Base-by-base conservation (phyloP, 2,797 vertebrate species). In the Chaetophractus vellerosus region DNA sequence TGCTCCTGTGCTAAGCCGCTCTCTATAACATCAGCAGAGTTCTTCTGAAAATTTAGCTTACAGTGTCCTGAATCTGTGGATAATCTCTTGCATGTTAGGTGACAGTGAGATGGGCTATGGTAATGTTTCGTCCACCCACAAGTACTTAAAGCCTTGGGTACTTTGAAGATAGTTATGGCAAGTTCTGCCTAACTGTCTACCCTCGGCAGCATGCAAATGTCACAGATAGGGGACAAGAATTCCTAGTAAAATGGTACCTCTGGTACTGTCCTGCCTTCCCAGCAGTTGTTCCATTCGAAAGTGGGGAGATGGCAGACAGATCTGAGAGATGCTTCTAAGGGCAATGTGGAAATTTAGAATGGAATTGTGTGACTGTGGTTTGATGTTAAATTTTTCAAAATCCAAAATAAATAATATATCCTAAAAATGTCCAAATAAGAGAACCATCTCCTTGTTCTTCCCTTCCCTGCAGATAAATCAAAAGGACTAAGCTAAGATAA, bases 401-500 rank as follows among this genome's bases (percentile, higher is more conserved):
- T 4, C 59, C 10, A 86, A 64, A 91, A 86, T 45, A 41, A 71
- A 59, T 71, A 52, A 45, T 91, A 79, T 38, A 55, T 5, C 1
- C n/a, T 31, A 9, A 85, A 96, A 83, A 59, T 82, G 24, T 82
- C 15, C 21, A 94, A 92, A 78, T 91, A 76, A 33, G 21, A 57
- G 6, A 55, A 72, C 1, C 2, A n/a, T 76, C 59, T 48, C 15
- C 15, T 79, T 26, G 1, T 50, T 66, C 18, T 19, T 41, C 66
- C 41, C 79, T 71, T 48, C 11, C 5, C 24, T 2, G 36, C 2
- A 81, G 26, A 26, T 57, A 95, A 57, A 28, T 76, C 45, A 45
- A 10, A 68, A 91, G 48, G 33, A n/a, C 50, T 76, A 80, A 75
- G 31, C 16, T 55, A 78, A 66, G 5, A 61, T 72, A 55, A 24